A percentile compares a stretch with the other conserved stretches of the same genome.
phyloP scores from a whole-genome alignment of 2,113 vertebrate species.

The Trinectes maculatus region DNA sequence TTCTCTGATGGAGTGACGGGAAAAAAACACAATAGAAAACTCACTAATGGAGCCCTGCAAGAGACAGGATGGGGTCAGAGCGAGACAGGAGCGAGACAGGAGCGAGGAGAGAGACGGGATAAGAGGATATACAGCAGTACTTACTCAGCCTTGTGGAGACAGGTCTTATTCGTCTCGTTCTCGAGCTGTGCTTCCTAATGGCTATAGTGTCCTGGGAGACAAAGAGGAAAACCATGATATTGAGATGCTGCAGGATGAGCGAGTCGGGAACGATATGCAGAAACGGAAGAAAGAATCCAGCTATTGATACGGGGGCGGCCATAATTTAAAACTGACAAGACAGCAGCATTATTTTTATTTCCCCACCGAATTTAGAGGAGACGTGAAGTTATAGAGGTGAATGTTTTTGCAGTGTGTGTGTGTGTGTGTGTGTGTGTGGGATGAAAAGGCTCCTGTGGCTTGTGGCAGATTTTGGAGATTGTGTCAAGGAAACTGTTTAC shows the following conservation, averaged over 20 bases:
- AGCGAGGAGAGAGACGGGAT: conserved; percentile 26
- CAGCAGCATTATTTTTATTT: conserved; percentile 9
- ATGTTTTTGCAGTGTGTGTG: conserved; percentile 11
- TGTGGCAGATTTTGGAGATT: conserved; percentile 13
- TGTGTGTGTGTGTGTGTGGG: background rate
- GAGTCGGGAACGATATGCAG: no score
- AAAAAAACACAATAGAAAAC: conserved; percentile 29
- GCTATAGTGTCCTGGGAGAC: conserved; percentile 88
- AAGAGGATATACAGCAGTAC: conserved; percentile 58
- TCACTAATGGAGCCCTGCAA: conserved; percentile 53
- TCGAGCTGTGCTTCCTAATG: conserved; percentile 87
- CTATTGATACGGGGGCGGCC: no score
- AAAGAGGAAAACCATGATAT: background rate
- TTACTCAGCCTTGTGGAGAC: conserved; percentile 90
- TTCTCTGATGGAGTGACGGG: conserved; percentile 23
- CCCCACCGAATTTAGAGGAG: background rate
- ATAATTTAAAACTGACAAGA: no score
- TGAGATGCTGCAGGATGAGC: conserved; percentile 20
- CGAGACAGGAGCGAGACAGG: conserved; percentile 12
- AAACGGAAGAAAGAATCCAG: background rate
- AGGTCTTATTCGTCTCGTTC: conserved; percentile 87
- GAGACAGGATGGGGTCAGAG: conserved; percentile 37
- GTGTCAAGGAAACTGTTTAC: conserved; percentile 11
- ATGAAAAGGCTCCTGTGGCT: background rate
- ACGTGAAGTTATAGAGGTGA: background rate